Base-by-base conservation (phyloP, 2,797 vertebrate species). In the Propithecus deckenii region DNA sequence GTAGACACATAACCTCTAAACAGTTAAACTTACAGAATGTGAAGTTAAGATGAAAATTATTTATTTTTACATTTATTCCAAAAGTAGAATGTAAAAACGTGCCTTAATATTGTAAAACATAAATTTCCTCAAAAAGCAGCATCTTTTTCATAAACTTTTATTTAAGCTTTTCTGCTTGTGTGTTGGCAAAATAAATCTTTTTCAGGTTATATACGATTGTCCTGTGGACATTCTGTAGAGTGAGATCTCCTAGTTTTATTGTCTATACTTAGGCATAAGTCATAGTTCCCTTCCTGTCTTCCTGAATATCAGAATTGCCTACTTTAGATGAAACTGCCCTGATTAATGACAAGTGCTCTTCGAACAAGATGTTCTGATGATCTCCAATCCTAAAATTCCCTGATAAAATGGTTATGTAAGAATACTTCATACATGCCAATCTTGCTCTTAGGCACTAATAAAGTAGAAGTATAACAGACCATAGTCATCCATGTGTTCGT, bases 321-420 rank as follows among this genome's bases (percentile, higher is more conserved):
- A 85, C 97, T 93, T 93, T 32, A 5, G 52, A 93, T 63, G 50
- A 83, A 96, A 94, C 43, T 72, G 72, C 84, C 52, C 93, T 96
- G 96, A 97, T 97, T 96, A 94, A 55, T 89, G 75, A 80, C 93
- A 95, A 97, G 96, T 97, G 87, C 91, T 96, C 86, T 97, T 97
- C 89, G 89, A 96, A 89, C 61, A 96, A 95, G 97, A 95, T 93
- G 71, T 89, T 96, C 96, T 96, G 93, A 98, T 97, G 86, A 97
- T 96, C 89, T 91, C 93, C 81, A 89, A 38, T 86, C 48, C 71
- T 79, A 78, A 97, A 96, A 92, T 72, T 86, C n/a, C 15, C 30
- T 10, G 2, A 48, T 94, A 69, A 91, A 92, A 91, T 87, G 52
- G 10, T 84, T 81, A 86, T 43, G 25, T 75, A 87, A 96, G 81